Evolutionary conservation across 1,140 invertebrate species (phyloP).

Genomic region (Drosophila prosaltans): DNA sequence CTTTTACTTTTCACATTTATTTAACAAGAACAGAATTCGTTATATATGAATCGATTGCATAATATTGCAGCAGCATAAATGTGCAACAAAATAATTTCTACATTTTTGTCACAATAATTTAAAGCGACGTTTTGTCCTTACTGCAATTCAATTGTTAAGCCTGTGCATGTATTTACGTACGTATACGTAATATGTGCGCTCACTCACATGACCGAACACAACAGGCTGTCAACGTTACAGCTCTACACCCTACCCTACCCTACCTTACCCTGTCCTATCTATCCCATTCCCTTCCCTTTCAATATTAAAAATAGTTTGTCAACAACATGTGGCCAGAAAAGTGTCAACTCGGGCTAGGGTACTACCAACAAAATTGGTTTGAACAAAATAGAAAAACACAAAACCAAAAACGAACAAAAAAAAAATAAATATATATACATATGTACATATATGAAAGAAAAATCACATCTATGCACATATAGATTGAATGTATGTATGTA

Average conservation of each 20-base stretch:
- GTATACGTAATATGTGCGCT: conserved; percentile 53
- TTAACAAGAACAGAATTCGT: too few species aligned
- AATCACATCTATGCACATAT: background rate
- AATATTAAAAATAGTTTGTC: conserved; percentile 77
- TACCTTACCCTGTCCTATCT: background rate
- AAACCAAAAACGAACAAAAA: conserved; percentile 18
- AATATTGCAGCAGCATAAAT: conserved; percentile 3
- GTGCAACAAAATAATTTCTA: background rate
- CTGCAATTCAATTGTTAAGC: conserved; percentile 1
- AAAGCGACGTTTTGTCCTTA: background rate
- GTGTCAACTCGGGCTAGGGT: conserved; percentile 54
- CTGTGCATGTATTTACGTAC: conserved; percentile 19
- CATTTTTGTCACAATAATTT: too few species aligned
- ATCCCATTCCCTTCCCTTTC: conserved; percentile 42
- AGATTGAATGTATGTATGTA: background rate
- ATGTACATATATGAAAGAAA: too few species aligned
- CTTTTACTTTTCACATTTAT: too few species aligned
- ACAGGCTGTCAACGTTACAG: conserved; percentile 1
- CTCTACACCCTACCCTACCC: too few species aligned
- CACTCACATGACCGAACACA: conserved; percentile 13
- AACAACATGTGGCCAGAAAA: conserved; percentile 68
- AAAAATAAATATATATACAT: too few species aligned
- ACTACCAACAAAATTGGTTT: background rate
- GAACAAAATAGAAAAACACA: background rate
- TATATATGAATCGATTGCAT: background rate